These are phyloP conservation scores for Gymnoscopelus microlampas DNA, from an alignment of 2,797 vertebrate species.

Conservation along the genomic window DNA sequence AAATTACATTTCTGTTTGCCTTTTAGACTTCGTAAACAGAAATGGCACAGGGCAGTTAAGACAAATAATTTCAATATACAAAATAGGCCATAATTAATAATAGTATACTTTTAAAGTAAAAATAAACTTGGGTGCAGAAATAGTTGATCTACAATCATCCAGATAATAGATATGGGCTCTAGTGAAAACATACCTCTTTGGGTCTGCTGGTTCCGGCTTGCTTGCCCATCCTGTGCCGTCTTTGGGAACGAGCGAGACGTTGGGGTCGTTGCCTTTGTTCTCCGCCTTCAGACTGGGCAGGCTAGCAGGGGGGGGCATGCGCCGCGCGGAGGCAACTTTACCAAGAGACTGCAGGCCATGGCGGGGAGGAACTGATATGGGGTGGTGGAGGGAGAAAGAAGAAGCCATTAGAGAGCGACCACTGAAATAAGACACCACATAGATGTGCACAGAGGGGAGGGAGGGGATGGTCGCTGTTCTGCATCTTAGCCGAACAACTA, in stretches of 20 bases:
- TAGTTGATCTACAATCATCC: too few relatives aligned
- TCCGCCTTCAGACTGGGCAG: conserved; percentile 98
- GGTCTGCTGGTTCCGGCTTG: conserved; percentile 95
- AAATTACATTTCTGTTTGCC: too few relatives aligned
- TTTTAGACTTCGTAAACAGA: too few relatives aligned
- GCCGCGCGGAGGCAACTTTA: conserved; percentile 97
- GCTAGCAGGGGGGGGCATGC: conserved; percentile 97
- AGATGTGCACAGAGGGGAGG: conserved; percentile 9
- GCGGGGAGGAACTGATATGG: conserved; percentile 88
- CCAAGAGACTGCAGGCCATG: conserved; percentile 99
- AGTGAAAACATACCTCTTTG: conserved; percentile 86
- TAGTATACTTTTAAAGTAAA: too few relatives aligned
- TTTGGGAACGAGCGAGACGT: conserved; percentile 95
- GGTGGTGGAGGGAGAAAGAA: conserved; percentile 6
- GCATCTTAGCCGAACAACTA: conserved; percentile 19
- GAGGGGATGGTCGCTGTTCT: neutral
- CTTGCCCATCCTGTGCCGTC: conserved; percentile 99
- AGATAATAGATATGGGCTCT: too few relatives aligned
- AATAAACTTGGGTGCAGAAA: too few relatives aligned
- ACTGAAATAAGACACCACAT: conserved; percentile 50
- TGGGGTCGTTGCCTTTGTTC: conserved; percentile 99
- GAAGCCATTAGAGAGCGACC: conserved; percentile 39
- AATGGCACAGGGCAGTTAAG: too few relatives aligned
- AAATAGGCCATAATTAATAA: too few relatives aligned
- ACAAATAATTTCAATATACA: too few relatives aligned